Conservation (phyloP, 1,140 invertebrate genomes). For the Rhysida immarginata region DNA sequence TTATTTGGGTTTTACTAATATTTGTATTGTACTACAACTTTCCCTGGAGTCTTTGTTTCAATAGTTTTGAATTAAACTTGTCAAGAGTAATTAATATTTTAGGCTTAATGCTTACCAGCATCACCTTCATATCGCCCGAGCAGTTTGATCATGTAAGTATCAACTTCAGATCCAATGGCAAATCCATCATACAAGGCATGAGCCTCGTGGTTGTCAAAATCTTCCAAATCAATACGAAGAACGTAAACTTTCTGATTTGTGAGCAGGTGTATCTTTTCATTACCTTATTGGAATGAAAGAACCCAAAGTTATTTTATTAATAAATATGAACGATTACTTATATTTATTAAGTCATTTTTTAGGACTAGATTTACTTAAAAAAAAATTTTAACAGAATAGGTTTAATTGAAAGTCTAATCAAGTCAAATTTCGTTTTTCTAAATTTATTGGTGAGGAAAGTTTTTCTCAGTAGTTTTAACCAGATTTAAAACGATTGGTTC, state of each 20-base stretch:
- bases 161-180: constrained; percentile 42
- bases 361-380: too few species aligned
- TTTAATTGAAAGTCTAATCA: too few species aligned
- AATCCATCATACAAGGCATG: constrained; percentile 47
- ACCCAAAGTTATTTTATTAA: too few species aligned
- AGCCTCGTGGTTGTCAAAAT: constrained; percentile 33
- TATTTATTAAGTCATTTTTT: too few species aligned
- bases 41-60: not conserved
- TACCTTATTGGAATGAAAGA: not conserved
- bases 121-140: constrained; percentile 43
- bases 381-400: too few species aligned
- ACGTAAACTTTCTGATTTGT: constrained; percentile 42
- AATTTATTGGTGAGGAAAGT: too few species aligned
- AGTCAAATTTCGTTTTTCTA: too few species aligned
- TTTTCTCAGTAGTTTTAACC: too few species aligned
- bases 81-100: not conserved
- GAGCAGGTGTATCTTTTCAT: constrained; percentile 40
- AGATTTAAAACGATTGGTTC: too few species aligned
- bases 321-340: too few species aligned
- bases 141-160: constrained; percentile 44
- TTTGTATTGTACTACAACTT: too few species aligned
- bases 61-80: not conserved
- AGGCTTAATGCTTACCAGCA: constrained; percentile 30
- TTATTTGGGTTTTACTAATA: not conserved
- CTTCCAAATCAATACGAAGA: constrained; percentile 45